Conservation (phyloP, 2,113 vertebrate species). For the Ramphastos sulfuratus region DNA sequence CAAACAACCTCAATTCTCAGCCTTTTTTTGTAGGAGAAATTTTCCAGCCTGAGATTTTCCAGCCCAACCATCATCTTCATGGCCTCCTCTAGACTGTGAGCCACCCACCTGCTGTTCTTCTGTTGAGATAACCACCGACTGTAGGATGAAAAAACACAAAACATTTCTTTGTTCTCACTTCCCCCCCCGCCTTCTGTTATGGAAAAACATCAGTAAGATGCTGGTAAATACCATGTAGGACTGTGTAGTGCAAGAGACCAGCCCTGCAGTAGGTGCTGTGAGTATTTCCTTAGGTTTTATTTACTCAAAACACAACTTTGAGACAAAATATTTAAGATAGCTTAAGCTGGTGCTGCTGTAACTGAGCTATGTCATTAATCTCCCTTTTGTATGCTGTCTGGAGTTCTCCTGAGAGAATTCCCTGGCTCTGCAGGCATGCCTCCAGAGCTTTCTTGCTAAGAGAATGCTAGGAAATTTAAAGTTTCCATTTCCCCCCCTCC, state of each 20-base stretch:
- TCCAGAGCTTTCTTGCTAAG: background rate
- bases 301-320: background rate
- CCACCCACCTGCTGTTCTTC: background rate
- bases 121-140: background rate
- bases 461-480: background rate
- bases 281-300: background rate
- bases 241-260: background rate
- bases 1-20: background rate
- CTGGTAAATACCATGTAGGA: background rate
- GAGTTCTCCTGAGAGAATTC: background rate
- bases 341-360: background rate
- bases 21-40: background rate
- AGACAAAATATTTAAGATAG: background rate
- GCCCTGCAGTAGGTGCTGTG: background rate
- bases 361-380: background rate
- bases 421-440: background rate
- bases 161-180: background rate
- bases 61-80: accelerated
- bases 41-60: too few relatives aligned
- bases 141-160: background rate
- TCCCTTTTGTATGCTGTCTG: background rate
- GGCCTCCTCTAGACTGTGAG: background rate
- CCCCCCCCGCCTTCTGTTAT: background rate
- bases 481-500: background rate
- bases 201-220: background rate